These are phyloP conservation scores for Diorhabda elongata DNA, from an alignment of 1,140 invertebrate species.

Conservation along the genomic window DNA sequence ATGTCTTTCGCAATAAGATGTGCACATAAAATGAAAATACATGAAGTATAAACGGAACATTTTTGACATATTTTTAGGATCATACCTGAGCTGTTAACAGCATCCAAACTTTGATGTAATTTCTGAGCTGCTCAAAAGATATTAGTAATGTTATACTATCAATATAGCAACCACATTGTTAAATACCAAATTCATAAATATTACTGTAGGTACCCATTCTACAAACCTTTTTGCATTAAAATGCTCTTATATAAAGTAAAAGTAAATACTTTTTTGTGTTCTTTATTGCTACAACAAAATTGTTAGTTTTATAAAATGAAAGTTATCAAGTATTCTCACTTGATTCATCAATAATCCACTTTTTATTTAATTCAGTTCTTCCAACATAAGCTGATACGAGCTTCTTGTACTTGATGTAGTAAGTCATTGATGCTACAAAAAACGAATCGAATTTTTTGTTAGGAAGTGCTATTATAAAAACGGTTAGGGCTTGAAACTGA, in stretches of 20 bases:
- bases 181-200: background rate
- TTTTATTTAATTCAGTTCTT: constrained; percentile 11
- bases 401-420: constrained; percentile 22
- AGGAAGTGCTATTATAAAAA: no score
- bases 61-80: constrained; percentile 17
- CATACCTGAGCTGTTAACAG: constrained; percentile 61
- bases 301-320: constrained; percentile 1
- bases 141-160: constrained; percentile 38
- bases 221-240: background rate
- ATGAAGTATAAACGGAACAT: no score
- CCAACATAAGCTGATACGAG: constrained; percentile 11
- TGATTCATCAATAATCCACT: constrained; percentile 9
- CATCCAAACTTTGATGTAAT: constrained; percentile 61
- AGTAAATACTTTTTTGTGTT: no score
- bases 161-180: background rate
- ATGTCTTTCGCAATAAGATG: no score
- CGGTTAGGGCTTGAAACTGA: no score
- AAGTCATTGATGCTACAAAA: constrained; percentile 16
- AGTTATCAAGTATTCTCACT: background rate
- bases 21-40: no score
- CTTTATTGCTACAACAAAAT: background rate
- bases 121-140: constrained; percentile 55
- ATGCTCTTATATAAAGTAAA: background rate
- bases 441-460: background rate
- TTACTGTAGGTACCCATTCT: background rate